phyloP scores from a whole-genome alignment of 2,113 vertebrate genomes.

The Helogale parvula region DNA sequence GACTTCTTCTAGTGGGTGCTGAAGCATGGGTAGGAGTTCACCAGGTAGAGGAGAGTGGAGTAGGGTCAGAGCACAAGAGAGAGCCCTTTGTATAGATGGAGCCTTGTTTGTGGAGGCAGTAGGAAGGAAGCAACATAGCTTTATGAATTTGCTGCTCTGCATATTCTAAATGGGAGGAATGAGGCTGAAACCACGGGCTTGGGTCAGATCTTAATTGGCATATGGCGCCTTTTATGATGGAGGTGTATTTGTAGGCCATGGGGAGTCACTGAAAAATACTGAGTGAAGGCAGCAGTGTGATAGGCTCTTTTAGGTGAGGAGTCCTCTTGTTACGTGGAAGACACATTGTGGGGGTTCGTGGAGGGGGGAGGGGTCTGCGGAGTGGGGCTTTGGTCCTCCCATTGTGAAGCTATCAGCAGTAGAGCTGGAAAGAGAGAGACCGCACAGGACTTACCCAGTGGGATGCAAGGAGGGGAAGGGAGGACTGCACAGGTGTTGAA shows the following conservation, averaged over 20 bases:
- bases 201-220: not conserved
- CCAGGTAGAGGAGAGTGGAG: not conserved
- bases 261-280: not conserved
- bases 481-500: not conserved
- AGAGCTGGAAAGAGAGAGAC: not conserved
- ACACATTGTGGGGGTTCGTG: not conserved
- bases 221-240: not conserved
- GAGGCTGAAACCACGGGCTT: not conserved
- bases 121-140: not conserved
- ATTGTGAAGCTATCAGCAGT: rapidly evolving
- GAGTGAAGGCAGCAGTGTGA: not conserved
- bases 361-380: not conserved
- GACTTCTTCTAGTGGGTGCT: not conserved
- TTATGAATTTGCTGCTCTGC: not conserved
- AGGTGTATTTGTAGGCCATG: not conserved
- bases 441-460: rapidly evolving
- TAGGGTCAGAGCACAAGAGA: not conserved
- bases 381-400: rapidly evolving
- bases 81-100: not conserved
- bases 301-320: not conserved
- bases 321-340: not conserved
- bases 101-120: not conserved
- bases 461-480: not conserved
- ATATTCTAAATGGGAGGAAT: not conserved
- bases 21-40: not conserved